These are phyloP conservation scores for Conomelus anceps DNA, from an alignment of 2,888 invertebrate genomes.

Conservation along the genomic window DNA sequence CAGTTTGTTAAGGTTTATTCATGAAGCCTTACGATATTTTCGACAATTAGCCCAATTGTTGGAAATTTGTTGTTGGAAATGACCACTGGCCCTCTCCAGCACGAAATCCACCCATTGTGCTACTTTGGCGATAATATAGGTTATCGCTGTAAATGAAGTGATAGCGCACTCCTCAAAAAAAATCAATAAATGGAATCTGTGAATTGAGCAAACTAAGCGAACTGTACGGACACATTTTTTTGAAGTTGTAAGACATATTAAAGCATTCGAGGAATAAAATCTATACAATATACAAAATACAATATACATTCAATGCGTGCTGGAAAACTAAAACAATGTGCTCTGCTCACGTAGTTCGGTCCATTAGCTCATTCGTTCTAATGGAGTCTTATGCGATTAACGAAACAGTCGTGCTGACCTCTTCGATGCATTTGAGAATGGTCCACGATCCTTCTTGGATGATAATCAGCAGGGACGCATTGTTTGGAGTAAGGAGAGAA, in stretches of 20 bases:
- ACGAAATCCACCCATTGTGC: too few species aligned
- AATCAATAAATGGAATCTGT: too few species aligned
- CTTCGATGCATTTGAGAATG: neutral
- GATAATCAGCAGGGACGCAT: neutral
- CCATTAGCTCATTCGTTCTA: neutral
- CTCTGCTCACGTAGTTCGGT: neutral
- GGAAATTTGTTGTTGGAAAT: too few species aligned
- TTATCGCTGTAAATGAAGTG: too few species aligned
- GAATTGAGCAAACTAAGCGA: too few species aligned
- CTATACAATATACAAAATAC: neutral
- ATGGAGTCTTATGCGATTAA: neutral
- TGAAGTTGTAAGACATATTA: neutral
- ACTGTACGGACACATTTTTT: too few species aligned
- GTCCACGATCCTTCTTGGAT: neutral
- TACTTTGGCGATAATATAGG: too few species aligned
- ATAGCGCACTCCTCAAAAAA: too few species aligned
- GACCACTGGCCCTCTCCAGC: too few species aligned
- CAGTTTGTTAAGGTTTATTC: too few species aligned
- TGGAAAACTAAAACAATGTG: neutral
- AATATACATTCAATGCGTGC: neutral
- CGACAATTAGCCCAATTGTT: too few species aligned
- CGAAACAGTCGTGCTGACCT: neutral
- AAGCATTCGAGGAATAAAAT: neutral
- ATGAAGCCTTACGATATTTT: too few species aligned
- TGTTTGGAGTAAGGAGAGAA: neutral